Base-by-base conservation (phyloP, 2,113 vertebrate species). In the Sander lucioperca region DNA sequence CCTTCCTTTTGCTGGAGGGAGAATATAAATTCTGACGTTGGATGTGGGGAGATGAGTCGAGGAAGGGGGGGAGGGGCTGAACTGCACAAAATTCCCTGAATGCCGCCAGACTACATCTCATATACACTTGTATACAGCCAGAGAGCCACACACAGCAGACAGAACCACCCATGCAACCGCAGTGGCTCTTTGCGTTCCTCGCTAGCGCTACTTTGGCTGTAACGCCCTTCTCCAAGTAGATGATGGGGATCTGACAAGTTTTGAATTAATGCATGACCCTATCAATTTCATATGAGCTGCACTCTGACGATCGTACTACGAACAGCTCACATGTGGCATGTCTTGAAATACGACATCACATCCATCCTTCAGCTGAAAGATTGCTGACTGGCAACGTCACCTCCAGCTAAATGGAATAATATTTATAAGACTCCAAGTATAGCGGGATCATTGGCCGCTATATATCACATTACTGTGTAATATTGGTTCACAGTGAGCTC, bases 1-100 rank as follows among this genome's bases (percentile, higher is more conserved):
- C 87, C 91, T 91, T 89, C 88, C 85, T 92, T 88, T 89, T 84
- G 92, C 89, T 91, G 80, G 83, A 83, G 86, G 90, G 91, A 78
- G 87, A 93, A 89, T 91, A 90, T 91, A 89, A 88, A 93, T 93
- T 89, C 76, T 86, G 78, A 88, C 79, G 82, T 70, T 83, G 85
- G 77, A 91, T 89, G 67, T 39, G 65, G 85, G 25, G 82, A 92
- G 85, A 84, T 87, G 85, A 91, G 89, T 87, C 47, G 61, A 76
- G 77, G 62, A 39, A 51, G 33, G 14, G 43, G 64, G 80, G 79
- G 83, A 33, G 51, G 84, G 85, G 80, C 13, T 11, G n/a, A 63
- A 48, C 66, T 78, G 54, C 86, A 87, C 79, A 78, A 66, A 90
- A 86, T 77, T 86, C 68, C 61, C 72, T 87, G 80, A 80, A 91